phyloP scores from a whole-genome alignment of 2,888 invertebrate genomes.

The Lepidonotus clava region DNA sequence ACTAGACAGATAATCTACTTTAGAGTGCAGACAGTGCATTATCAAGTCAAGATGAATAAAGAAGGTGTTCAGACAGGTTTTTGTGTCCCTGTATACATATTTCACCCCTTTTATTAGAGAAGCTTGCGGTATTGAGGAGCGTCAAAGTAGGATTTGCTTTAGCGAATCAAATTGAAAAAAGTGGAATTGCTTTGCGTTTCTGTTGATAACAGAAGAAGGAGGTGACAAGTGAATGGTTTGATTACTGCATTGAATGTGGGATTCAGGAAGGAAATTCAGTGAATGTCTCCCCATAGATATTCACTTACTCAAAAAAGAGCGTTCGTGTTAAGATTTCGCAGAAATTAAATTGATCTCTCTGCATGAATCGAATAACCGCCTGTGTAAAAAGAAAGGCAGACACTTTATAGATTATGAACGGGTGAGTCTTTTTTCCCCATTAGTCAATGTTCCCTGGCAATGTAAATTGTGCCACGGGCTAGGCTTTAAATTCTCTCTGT shows the following conservation, averaged over 20 bases:
- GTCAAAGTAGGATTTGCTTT: not conserved
- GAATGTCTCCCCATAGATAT: too few relatives aligned
- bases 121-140: not conserved
- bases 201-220: not conserved
- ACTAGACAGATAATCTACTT: too few relatives aligned
- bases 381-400: not conserved
- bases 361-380: not conserved
- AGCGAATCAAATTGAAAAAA: not conserved
- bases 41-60: too few relatives aligned
- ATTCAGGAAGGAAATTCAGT: not conserved
- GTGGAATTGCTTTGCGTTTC: not conserved
- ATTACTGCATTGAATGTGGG: not conserved
- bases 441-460: not conserved
- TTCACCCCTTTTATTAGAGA: too few relatives aligned
- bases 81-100: too few relatives aligned
- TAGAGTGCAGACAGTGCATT: too few relatives aligned
- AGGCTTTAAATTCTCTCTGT: not conserved
- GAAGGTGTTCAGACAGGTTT: too few relatives aligned
- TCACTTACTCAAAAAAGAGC: not conserved
- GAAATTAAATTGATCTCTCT: conserved; percentile 14
- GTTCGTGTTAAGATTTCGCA: not conserved
- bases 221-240: not conserved
- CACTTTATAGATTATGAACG: conserved; percentile 15
- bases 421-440: not conserved
- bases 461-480: not conserved